Percentiles rank a stretch among this genome's conserved stretches.
These are phyloP conservation scores for Psococerastis gibbosa DNA, from an alignment of 2,888 invertebrate genomes.

Conservation along the genomic window DNA sequence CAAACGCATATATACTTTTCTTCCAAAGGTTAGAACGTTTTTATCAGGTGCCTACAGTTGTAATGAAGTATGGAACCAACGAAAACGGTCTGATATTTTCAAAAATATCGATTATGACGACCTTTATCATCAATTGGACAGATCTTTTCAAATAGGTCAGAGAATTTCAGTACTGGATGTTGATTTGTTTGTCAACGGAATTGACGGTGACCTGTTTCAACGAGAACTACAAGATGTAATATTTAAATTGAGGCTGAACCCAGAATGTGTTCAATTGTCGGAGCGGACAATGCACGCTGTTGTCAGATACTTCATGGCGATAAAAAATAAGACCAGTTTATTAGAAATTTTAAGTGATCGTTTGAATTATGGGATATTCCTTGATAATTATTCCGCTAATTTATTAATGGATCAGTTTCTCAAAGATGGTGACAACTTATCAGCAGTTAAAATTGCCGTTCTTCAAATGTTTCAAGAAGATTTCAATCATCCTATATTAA, in stretches of 20 bases:
- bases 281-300: conserved; percentile 72
- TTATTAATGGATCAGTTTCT: conserved; percentile 63
- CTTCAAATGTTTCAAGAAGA: conserved; percentile 83
- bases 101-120: conserved; percentile 42
- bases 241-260: conserved; percentile 49
- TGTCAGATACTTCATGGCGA: conserved; percentile 37
- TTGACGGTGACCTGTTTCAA: conserved; percentile 33
- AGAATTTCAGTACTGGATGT: conserved; percentile 59
- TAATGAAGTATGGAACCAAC: conserved; percentile 45
- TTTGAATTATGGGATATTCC: conserved; percentile 73
- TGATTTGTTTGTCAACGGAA: conserved; percentile 57
- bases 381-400: conserved; percentile 63
- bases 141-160: conserved; percentile 38
- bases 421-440: conserved; percentile 40
- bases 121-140: conserved; percentile 50
- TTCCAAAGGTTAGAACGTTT: conserved; percentile 24
- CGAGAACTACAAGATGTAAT: conserved; percentile 56
- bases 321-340: conserved; percentile 40
- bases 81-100: conserved; percentile 40
- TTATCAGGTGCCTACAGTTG: conserved; percentile 55
- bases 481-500: conserved; percentile 46
- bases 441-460: conserved; percentile 58
- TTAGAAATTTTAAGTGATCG: conserved; percentile 58
- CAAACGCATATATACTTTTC: background rate
- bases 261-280: conserved; percentile 46